Evolutionary conservation across 1,140 invertebrate genomes (phyloP).

Genomic region (Oedothorax gibbosus): DNA sequence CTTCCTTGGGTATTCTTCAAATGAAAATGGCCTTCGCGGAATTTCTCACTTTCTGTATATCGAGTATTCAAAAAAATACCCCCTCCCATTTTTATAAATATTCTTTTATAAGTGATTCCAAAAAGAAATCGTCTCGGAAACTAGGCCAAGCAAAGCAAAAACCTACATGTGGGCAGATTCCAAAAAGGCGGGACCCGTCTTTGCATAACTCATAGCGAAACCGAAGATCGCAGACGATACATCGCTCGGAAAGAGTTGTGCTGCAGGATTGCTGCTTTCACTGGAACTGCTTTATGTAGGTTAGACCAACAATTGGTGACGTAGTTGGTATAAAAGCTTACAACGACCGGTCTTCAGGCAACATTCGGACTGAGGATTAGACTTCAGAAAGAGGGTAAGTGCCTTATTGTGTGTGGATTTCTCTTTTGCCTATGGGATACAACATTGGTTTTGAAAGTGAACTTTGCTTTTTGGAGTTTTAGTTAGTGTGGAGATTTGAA

Average conservation of each 20-base stretch:
- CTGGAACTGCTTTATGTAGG: slow-evolving; percentile 10
- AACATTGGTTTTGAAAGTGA: background rate
- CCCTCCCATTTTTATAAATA: too few species aligned
- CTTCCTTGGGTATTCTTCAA: too few species aligned
- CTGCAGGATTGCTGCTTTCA: slow-evolving; percentile 10
- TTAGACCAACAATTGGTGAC: slow-evolving; percentile 38
- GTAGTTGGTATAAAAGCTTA: slow-evolving; percentile 43
- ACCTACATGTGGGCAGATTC: slow-evolving; percentile 29
- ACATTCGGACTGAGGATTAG: slow-evolving; percentile 33
- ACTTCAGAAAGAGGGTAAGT: slow-evolving; percentile 34
- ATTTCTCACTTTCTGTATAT: too few species aligned
- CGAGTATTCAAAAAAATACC: too few species aligned
- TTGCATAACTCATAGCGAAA: slow-evolving; percentile 34
- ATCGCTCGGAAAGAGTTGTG: background rate
- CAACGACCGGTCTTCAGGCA: background rate
- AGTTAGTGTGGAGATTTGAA: too few species aligned
- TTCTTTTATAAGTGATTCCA: background rate
- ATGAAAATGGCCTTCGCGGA: too few species aligned
- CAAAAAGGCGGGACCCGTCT: slow-evolving; percentile 24
- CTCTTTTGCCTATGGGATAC: background rate
- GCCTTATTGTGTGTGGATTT: background rate
- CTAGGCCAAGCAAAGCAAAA: slow-evolving; percentile 11
- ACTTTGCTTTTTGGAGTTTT: too few species aligned
- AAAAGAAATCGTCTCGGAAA: slow-evolving; percentile 11
- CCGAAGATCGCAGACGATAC: slow-evolving; percentile 5